Percentiles rank a stretch among this genome's conserved stretches.
Conservation (phyloP, 2,113 vertebrate genomes). For the Hypanus sabinus region DNA sequence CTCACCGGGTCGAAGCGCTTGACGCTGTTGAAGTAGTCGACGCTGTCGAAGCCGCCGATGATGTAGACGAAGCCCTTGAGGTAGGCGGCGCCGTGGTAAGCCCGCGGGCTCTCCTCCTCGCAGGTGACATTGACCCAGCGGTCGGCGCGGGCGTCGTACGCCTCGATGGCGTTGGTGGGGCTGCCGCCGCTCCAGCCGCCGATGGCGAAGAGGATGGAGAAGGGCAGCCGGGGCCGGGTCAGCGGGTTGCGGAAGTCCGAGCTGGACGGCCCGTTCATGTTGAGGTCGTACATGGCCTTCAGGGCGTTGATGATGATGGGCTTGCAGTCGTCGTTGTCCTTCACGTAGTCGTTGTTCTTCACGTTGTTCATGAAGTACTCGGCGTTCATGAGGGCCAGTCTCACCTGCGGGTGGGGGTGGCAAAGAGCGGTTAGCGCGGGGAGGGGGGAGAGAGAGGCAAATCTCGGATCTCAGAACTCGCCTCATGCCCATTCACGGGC, state of each 20-base stretch:
- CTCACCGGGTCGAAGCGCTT: constrained; percentile 60
- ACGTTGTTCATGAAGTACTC: constrained; percentile 68
- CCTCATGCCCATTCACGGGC: too few relatives aligned
- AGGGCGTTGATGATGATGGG: constrained; percentile 55
- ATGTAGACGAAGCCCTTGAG: constrained; percentile 65
- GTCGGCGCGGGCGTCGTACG: constrained; percentile 61
- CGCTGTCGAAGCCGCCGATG: constrained; percentile 64
- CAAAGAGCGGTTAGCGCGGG: too few relatives aligned
- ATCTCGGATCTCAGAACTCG: too few relatives aligned
- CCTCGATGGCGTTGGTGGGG: constrained; percentile 63
- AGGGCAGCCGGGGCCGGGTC: constrained; percentile 65
- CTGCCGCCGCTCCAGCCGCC: constrained; percentile 66
- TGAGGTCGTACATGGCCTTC: constrained; percentile 60
- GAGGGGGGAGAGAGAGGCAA: too few relatives aligned
- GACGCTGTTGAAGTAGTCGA: constrained; percentile 64
- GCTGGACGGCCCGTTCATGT: constrained; percentile 49
- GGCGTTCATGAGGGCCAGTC: constrained; percentile 56
- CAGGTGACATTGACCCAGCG: constrained; percentile 61
- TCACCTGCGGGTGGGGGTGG: constrained; percentile 51
- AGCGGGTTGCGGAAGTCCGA: constrained; percentile 50
- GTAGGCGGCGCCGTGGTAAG: constrained; percentile 61
- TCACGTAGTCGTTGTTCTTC: constrained; percentile 59
- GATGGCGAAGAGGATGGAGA: constrained; percentile 61
- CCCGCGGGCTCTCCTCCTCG: constrained; percentile 56
- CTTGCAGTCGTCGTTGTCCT: constrained; percentile 58